Evolutionary conservation across 2,113 vertebrate species (phyloP).

Genomic region (Xenopus laevis): DNA sequence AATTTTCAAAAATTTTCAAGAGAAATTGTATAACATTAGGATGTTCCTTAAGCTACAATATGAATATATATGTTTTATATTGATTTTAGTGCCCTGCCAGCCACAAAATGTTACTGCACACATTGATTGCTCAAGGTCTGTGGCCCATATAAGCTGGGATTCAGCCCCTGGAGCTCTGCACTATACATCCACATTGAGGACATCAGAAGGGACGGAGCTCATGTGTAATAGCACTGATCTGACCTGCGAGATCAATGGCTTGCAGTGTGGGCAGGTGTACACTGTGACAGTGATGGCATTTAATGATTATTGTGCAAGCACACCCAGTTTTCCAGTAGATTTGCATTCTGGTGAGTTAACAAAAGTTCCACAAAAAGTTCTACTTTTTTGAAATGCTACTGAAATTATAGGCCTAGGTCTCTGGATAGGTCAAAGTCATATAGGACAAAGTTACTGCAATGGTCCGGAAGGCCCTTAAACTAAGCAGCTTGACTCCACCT

Average conservation of each 20-base stretch:
- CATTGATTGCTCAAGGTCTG: slow-evolving; percentile 62
- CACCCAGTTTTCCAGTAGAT: slow-evolving; percentile 18
- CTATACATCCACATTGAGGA: slow-evolving; percentile 57
- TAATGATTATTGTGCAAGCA: slow-evolving; percentile 61
- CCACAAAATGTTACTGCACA: slow-evolving; percentile 57
- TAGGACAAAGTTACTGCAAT: no score
- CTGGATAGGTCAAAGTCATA: no score
- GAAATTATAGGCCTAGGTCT: no score
- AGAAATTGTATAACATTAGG: no score
- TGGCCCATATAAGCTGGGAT: slow-evolving; percentile 59
- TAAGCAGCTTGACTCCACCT: no score
- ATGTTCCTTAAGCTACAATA: no score
- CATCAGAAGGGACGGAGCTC: neutral
- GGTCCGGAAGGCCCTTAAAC: no score
- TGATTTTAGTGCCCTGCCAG: slow-evolving; percentile 64
- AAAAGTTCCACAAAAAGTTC: no score
- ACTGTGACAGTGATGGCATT: slow-evolving; percentile 61
- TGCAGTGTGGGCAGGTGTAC: slow-evolving; percentile 62
- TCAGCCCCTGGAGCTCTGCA: slow-evolving; percentile 52
- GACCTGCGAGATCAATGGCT: slow-evolving; percentile 55
- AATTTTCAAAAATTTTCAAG: no score
- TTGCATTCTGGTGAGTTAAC: slow-evolving; percentile 24
- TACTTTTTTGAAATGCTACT: no score
- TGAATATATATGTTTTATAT: neutral
- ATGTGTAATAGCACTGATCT: slow-evolving; percentile 49